Percentiles rank a stretch among this genome's conserved stretches.
phyloP scores from a whole-genome alignment of 2,888 invertebrate genomes.

The Leistus spinibarbis region DNA sequence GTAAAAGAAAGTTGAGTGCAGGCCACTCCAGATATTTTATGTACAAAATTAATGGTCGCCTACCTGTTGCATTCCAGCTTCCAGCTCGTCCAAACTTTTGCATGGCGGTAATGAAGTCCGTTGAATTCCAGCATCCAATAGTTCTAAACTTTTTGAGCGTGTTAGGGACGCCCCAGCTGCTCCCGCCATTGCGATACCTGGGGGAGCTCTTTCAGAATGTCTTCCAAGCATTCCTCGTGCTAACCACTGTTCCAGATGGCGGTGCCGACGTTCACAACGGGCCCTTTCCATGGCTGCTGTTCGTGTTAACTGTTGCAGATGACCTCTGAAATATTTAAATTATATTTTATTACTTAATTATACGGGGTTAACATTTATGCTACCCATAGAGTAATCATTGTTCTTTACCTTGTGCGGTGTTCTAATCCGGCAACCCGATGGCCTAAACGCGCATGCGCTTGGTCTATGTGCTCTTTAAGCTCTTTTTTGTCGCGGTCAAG shows the following conservation, averaged over 20 bases:
- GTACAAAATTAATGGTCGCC: not conserved
- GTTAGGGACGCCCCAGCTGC: slow-evolving; percentile 66
- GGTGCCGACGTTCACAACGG: slow-evolving; percentile 67
- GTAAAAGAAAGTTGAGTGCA: too few species aligned
- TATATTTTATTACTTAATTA: too few species aligned
- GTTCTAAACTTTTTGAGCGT: slow-evolving; percentile 74
- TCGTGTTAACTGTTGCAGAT: slow-evolving; percentile 65
- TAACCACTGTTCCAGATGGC: slow-evolving; percentile 73
- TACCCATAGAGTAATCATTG: not conserved
- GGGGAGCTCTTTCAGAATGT: slow-evolving; percentile 62
- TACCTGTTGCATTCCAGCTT: slow-evolving; percentile 21
- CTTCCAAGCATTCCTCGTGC: slow-evolving; percentile 68
- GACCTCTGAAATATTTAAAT: slow-evolving; percentile 17
- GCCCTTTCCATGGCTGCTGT: slow-evolving; percentile 69
- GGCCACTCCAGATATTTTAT: too few species aligned
- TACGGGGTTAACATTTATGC: not conserved
- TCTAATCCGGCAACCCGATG: slow-evolving; percentile 82
- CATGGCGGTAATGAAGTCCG: slow-evolving; percentile 42
- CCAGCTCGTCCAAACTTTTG: slow-evolving; percentile 33
- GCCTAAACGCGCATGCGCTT: slow-evolving; percentile 79
- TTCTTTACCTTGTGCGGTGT: slow-evolving; percentile 63
- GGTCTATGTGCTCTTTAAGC: slow-evolving; percentile 76
- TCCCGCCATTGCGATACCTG: slow-evolving; percentile 60
- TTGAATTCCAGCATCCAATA: slow-evolving; percentile 60
- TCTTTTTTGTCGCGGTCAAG: slow-evolving; percentile 81